Conservation (phyloP, 2,113 vertebrate genomes). For the Apteryx owenii region DNA sequence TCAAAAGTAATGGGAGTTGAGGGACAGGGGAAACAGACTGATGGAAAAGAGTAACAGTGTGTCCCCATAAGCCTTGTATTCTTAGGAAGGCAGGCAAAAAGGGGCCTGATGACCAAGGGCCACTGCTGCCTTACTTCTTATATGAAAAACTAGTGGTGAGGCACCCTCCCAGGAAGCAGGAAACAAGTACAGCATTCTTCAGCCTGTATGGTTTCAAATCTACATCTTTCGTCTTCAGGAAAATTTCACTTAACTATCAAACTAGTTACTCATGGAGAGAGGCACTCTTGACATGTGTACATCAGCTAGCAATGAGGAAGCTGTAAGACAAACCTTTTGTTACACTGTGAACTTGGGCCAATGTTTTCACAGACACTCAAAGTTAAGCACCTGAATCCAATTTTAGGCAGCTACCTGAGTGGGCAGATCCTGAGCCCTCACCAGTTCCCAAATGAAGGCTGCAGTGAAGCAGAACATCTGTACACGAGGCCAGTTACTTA, state of each 20-base stretch:
- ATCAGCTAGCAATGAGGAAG: background rate
- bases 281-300: background rate
- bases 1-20: background rate
- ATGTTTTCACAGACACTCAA: background rate
- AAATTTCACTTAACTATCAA: conserved; percentile 8
- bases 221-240: background rate
- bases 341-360: background rate
- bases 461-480: conserved; percentile 31
- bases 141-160: background rate
- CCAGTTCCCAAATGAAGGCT: background rate
- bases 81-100: background rate
- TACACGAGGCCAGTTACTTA: background rate
- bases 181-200: background rate
- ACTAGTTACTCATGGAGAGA: background rate
- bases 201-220: background rate
- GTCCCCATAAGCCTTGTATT: background rate
- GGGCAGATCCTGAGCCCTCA: background rate
- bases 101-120: background rate
- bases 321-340: background rate
- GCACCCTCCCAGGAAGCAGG: background rate
- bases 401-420: background rate
- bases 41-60: background rate
- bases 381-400: conserved; percentile 36
- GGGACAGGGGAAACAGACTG: background rate
- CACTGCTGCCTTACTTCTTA: background rate